Evolutionary conservation across 2,888 invertebrate genomes (phyloP), one percentile per base, ranked within the genome.

Genomic region (Epistrophella euchroma): DNA sequence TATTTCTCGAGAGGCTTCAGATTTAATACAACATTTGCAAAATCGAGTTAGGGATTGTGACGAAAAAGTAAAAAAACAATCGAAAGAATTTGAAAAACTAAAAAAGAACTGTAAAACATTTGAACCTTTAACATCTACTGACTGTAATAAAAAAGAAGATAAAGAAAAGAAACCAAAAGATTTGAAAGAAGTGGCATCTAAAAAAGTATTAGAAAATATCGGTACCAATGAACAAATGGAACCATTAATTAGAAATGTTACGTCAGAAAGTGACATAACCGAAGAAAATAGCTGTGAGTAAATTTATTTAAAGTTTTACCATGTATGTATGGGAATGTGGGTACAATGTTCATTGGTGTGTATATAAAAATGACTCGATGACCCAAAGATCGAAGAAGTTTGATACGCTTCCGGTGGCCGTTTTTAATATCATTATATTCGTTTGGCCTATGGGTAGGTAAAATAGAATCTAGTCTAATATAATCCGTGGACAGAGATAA

Each of bases 21-120:
- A 64, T 2, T 55, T 45, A 4, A 70, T 81, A 28, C 22, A 75
- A 55, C 35, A 55, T 13, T 55, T 81, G 2, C 37, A 75, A 9
- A 70, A 75, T 28, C 70, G 62, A 3, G 32, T 81, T 13, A 68
- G 4, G 28, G 64, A 75, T n/a, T 75, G 75, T 35, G 75, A 81
- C n/a, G 28, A 70, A 56, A 56, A 75, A 11, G 62, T 81, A 0
- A 45, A 56, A 52, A 70, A 45, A 2, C 60, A 81, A 22, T 11
- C n/a, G 0, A 4, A 2, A 32, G 17, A 50, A 40, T 2, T 22
- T 13, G 10, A 32, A 11, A 28, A 28, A 64, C 32, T 47, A 13
- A 66, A 66, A 66, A 0, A 13, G 4, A 47, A 32, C 0, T 32
- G 47, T 28, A 19, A 17, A 15, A 19, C 0, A 6, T 9, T 19